phyloP scores from a whole-genome alignment of 2,888 invertebrate genomes.

The Synergus gifuensis region DNA sequence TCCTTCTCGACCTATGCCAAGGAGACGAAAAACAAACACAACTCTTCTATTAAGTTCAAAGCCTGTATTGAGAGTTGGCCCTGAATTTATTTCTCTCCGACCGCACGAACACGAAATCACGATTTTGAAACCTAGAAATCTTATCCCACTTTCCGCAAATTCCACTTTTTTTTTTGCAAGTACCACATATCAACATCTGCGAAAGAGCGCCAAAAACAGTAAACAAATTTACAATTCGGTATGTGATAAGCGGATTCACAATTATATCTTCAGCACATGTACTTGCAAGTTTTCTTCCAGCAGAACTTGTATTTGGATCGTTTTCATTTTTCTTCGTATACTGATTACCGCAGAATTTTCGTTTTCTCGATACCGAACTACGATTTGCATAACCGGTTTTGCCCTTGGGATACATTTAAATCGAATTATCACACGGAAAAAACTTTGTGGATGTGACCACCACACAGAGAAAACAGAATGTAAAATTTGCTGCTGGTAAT shows the following conservation, averaged over 20 bases:
- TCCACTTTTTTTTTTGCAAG: conserved; percentile 53
- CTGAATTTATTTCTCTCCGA: conserved; percentile 56
- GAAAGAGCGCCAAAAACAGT: conserved; percentile 48
- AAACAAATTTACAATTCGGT: conserved; percentile 51
- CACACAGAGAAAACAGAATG: too few relatives aligned
- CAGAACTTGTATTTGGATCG: conserved; percentile 34
- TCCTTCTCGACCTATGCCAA: conserved; percentile 63
- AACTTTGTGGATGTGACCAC: too few relatives aligned
- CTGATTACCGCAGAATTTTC: conserved; percentile 12
- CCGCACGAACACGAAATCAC: conserved; percentile 54
- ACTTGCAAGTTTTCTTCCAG: conserved; percentile 50
- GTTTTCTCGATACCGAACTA: neutral
- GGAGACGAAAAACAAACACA: conserved; percentile 62
- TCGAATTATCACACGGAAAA: too few relatives aligned
- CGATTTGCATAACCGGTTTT: too few relatives aligned
- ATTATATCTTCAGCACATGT: conserved; percentile 44
- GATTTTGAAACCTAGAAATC: conserved; percentile 59
- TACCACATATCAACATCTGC: conserved; percentile 50
- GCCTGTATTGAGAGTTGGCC: conserved; percentile 57
- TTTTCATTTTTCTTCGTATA: neutral
- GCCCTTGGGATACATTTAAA: too few relatives aligned
- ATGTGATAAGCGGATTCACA: conserved; percentile 50
- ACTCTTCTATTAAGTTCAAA: conserved; percentile 64
- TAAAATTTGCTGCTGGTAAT: too few relatives aligned
- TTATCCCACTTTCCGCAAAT: conserved; percentile 54